Percentiles rank a stretch among this genome's conserved stretches.
phyloP scores from a whole-genome alignment of 2,113 vertebrate species.

The Motacilla tschutschensis region DNA sequence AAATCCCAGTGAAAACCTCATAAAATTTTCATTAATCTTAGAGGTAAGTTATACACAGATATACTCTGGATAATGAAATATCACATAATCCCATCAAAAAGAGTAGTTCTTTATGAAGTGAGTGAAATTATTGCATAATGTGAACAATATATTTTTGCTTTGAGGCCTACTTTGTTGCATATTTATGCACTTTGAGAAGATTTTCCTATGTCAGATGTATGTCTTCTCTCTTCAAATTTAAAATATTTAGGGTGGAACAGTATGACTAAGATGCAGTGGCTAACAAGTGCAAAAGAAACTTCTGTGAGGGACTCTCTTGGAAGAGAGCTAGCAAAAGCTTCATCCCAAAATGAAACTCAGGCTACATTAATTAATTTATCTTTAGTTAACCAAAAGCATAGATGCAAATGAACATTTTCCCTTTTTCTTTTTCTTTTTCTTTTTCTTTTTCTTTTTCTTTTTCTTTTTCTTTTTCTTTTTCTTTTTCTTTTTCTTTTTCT shows the following conservation, averaged over 20 bases:
- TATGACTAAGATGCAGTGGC: neutral
- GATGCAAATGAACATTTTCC: rapidly evolving
- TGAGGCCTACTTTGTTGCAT: neutral
- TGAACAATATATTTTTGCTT: neutral
- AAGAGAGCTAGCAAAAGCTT: neutral
- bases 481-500: rapidly evolving
- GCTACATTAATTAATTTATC: neutral
- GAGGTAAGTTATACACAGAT: neutral
- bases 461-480: rapidly evolving
- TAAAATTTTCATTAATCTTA: neutral
- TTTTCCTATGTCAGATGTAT: neutral
- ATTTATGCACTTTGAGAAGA: neutral
- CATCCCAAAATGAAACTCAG: neutral
- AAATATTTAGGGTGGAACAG: neutral
- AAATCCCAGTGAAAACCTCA: neutral
- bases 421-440: rapidly evolving
- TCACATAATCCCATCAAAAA: neutral
- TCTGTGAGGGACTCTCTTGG: neutral
- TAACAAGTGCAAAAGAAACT: neutral
- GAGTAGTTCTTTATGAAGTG: neutral
- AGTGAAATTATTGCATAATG: neutral
- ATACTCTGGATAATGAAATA: neutral
- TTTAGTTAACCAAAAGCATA: neutral
- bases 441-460: rapidly evolving
- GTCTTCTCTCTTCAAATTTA: neutral